Conservation (phyloP, 1,140 invertebrate genomes). For the Druon quercuslanigerum region DNA sequence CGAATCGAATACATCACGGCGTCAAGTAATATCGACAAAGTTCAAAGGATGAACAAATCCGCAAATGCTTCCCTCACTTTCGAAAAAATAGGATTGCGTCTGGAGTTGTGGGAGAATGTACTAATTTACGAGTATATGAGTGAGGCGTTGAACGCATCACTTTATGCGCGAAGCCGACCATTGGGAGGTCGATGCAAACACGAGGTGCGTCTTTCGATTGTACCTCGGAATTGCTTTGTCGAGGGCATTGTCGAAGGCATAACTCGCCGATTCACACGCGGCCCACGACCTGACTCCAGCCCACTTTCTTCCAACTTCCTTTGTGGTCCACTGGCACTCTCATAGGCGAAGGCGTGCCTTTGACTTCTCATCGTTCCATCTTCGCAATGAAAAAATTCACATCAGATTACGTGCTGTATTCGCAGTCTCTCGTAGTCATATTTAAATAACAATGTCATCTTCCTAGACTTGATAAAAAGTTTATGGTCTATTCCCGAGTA, state of each 20-base stretch:
- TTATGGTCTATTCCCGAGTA: neutral
- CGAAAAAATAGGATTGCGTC: neutral
- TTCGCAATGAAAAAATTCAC: neutral
- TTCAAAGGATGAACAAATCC: too few relatives aligned
- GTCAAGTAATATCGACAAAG: too few relatives aligned
- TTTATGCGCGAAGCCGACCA: slow-evolving; percentile 20
- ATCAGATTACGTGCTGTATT: slow-evolving; percentile 7
- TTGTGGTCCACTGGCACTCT: slow-evolving; percentile 14
- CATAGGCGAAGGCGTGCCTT: slow-evolving; percentile 26
- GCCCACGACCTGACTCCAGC: slow-evolving; percentile 54
- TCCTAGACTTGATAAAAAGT: too few relatives aligned
- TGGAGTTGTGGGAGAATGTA: neutral
- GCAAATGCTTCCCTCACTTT: too few relatives aligned
- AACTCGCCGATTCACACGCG: slow-evolving; percentile 57
- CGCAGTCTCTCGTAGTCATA: neutral
- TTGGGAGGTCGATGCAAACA: slow-evolving; percentile 7
- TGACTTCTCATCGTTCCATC: slow-evolving; percentile 29
- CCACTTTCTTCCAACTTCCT: slow-evolving; percentile 52
- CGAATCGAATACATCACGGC: too few relatives aligned
- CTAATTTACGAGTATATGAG: slow-evolving; percentile 30
- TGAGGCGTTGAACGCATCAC: slow-evolving; percentile 27
- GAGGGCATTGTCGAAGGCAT: slow-evolving; percentile 44
- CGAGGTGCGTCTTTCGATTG: slow-evolving; percentile 41
- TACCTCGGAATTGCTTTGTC: slow-evolving; percentile 39
- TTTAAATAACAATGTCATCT: neutral